phyloP scores from a whole-genome alignment of 2,113 vertebrate species.

The Colius striatus region DNA sequence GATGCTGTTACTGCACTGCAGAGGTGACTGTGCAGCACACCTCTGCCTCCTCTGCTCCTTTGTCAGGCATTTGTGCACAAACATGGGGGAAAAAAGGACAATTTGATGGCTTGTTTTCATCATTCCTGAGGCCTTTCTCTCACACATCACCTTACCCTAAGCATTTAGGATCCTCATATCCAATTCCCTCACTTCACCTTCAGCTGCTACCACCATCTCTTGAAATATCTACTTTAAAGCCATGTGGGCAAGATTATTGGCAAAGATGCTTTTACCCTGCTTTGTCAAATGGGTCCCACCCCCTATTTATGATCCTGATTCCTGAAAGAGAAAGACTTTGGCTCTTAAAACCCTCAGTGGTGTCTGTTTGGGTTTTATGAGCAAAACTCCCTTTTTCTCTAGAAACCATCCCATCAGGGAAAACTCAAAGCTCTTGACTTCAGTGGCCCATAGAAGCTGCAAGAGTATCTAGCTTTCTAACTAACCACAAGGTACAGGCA shows the following conservation, averaged over 20 bases:
- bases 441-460: not conserved
- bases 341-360: not conserved
- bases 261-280: not conserved
- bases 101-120: not conserved
- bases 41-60: not conserved
- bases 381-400: not conserved
- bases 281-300: not conserved
- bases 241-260: not conserved
- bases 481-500: not conserved
- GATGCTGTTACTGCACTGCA: too few relatives aligned
- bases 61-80: not conserved
- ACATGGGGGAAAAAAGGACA: fast-evolving
- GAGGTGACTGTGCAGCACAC: not conserved
- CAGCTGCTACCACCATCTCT: not conserved
- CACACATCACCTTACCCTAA: not conserved
- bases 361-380: not conserved
- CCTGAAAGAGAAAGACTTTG: not conserved
- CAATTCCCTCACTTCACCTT: not conserved
- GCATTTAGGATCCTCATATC: not conserved
- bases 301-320: fast-evolving
- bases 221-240: not conserved
- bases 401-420: not conserved
- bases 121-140: not conserved
- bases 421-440: not conserved
- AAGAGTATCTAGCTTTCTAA: not conserved